These are phyloP conservation scores for Heterocephalus glaber DNA, from an alignment of 2,113 vertebrate genomes.

Conservation along the genomic window DNA sequence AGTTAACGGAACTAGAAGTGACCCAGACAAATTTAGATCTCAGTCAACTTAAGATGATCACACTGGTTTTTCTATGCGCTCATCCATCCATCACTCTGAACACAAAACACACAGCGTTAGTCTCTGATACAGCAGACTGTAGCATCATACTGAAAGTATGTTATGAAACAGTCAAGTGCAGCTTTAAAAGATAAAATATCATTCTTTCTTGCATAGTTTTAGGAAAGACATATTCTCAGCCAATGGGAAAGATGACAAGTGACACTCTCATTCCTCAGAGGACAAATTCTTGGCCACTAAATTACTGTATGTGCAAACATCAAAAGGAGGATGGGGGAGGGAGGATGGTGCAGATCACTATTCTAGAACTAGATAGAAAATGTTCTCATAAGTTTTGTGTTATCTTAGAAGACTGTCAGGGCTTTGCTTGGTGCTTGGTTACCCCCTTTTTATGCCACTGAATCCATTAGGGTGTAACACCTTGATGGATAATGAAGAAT, in stretches of 20 bases:
- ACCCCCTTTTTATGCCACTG: background rate
- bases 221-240: background rate
- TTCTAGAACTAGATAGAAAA: conserved; percentile 19
- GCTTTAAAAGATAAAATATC: background rate
- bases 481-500: conserved; percentile 44
- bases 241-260: background rate
- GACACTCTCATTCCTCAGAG: background rate
- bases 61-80: background rate
- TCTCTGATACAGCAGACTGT: background rate
- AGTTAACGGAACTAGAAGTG: background rate
- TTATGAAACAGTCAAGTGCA: conserved; percentile 21
- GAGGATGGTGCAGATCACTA: background rate
- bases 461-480: background rate
- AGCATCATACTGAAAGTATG: background rate
- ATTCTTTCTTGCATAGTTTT: background rate
- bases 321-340: background rate
- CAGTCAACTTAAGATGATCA: background rate
- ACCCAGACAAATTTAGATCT: background rate
- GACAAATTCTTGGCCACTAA: background rate
- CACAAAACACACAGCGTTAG: background rate
- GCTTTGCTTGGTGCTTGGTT: background rate
- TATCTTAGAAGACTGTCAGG: background rate
- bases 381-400: background rate
- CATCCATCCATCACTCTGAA: background rate
- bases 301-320: background rate